Evolutionary conservation across 1,140 invertebrate species (phyloP), one percentile per base, ranked within the genome.

Genomic region (Brachionus rubens): DNA sequence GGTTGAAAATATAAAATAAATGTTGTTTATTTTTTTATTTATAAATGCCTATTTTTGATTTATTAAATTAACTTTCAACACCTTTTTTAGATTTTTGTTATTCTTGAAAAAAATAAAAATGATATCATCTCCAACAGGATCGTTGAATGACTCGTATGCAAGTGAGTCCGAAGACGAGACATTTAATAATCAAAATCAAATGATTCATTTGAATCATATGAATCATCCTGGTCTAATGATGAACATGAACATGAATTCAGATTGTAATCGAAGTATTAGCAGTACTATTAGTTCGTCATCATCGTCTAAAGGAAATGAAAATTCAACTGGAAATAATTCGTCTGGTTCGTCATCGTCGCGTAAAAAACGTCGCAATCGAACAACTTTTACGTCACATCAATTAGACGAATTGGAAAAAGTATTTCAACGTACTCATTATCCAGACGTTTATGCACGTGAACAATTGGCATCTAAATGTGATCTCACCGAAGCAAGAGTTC

Each of bases 351-450:
- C 5, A 3, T 46, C 68, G 30, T 72, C 68, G 43, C 30, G 72
- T 12, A 76, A 76, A 36, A 76, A 76, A 46, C 36, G 75, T 2
- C 12, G 75, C 33, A 76, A 76, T 47, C 36, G 94, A 85, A 97
- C 95, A 0, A 97, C 95, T 0, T 98, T 98, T 81, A 96, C 94
- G 0, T 91, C 93, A 0, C 94, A 93, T 81, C 95, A 98, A 82
- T 85, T 98, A 47, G 94, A 97, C 81, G 93, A 96, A 81, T 84
- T 98, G 79, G 94, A 97, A 81, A 86, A 92, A 14, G 93, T 94
- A 0, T 97, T 98, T 80, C 92, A 96, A 80, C 87, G 92, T 54
- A 94, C 94, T 0, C 94, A 94, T 0, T 98, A 98, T 82, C 94
- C 95, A 0, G 95, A 97, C 83, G 94, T 98, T 0, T 96, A 97